Evolutionary conservation across 2,888 invertebrate species (phyloP).

Genomic region (Micoletzkya japonica): DNA sequence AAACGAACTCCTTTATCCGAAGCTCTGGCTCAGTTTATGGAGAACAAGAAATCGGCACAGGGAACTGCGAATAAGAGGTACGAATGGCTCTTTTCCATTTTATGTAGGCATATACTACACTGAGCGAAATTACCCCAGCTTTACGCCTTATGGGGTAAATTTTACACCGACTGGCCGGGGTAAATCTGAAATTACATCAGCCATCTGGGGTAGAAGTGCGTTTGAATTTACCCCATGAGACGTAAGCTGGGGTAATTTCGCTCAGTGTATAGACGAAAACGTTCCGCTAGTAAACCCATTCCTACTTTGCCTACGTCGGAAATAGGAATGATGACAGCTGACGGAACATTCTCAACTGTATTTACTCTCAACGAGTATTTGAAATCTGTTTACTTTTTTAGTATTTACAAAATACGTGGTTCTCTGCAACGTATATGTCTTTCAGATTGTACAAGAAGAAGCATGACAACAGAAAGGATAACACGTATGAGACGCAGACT

Average conservation of each 20-base stretch:
- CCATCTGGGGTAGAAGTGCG: no score
- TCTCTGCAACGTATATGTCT: slow-evolving; percentile 6
- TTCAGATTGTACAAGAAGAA: slow-evolving; percentile 48
- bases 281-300: no score
- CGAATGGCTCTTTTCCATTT: neutral
- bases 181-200: no score
- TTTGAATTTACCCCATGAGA: no score
- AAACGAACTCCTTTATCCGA: slow-evolving; percentile 50
- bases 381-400: neutral
- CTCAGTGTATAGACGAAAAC: no score
- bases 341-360: no score
- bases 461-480: slow-evolving; percentile 36
- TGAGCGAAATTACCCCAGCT: no score
- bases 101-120: neutral
- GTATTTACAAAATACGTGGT: neutral
- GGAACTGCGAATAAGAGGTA: slow-evolving; percentile 2
- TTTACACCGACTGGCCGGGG: no score
- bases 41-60: slow-evolving; percentile 28
- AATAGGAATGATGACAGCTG: no score
- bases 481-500: slow-evolving; percentile 24
- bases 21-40: slow-evolving; percentile 44
- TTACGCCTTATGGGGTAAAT: no score
- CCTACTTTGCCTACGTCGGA: no score
- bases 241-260: no score
- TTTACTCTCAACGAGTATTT: neutral